Conservation (phyloP, 2,888 invertebrate genomes). For the Copidosoma aretas region DNA sequence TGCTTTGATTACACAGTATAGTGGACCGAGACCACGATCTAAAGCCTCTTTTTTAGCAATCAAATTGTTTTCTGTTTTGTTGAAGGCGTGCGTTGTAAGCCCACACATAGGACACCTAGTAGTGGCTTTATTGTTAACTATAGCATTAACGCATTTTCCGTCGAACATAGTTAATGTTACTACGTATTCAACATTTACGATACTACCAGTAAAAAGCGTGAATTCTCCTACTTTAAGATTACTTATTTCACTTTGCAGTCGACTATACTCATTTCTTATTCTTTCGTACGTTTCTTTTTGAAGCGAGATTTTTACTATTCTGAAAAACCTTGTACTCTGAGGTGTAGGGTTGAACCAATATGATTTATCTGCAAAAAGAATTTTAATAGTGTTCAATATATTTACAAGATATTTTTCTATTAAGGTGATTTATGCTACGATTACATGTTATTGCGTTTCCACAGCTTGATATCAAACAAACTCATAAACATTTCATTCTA, state of each 20-base stretch:
- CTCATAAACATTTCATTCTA: no score
- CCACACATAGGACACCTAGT: no score
- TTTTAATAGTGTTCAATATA: no score
- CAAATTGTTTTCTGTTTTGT: neutral
- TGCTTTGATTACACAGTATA: conserved; percentile 9
- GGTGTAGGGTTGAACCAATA: no score
- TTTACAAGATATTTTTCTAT: no score
- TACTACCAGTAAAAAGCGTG: neutral
- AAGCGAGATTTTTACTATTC: neutral
- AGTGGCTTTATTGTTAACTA: neutral
- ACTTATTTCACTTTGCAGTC: neutral
- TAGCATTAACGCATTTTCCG: neutral
- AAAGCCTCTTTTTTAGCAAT: neutral
- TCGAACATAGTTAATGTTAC: neutral
- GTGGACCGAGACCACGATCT: conserved; percentile 4
- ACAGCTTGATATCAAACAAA: no score
- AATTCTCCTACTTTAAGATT: neutral
- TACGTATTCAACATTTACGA: neutral
- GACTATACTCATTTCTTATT: neutral
- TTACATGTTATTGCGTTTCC: no score
- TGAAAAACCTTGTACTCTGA: neutral
- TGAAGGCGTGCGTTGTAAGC: neutral
- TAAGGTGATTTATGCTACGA: no score
- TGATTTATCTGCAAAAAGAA: no score
- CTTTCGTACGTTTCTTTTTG: neutral